Evolutionary conservation across 2,113 vertebrate species (phyloP), one percentile per base, ranked within the genome.

Genomic region (Toxotes jaculatrix): DNA sequence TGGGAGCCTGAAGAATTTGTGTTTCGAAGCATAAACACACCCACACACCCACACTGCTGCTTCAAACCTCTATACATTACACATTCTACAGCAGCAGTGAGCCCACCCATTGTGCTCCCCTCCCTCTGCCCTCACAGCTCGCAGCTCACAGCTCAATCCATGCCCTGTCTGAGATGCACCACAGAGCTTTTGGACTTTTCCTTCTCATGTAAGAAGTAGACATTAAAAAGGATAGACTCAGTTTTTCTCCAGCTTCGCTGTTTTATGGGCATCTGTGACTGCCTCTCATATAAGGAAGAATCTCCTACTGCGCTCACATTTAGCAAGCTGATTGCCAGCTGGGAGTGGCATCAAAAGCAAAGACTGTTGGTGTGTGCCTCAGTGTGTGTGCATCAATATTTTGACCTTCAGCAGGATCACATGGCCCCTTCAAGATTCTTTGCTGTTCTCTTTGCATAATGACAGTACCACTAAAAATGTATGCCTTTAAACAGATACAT

Each of bases 41-140:
- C 36, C 65, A 69, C 66, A 62, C 68, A 12, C 81, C 53, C 72
- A 87, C 80, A 61, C 72, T 63, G 56, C 56, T 40, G 78, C 80
- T 75, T 63, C 47, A 51, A 85, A 85, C 74, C 63, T 61, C 66
- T 68, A 55, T 77, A 87, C 80, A 77, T 85, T 66, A 82, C 43
- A 73, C 32, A 76, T 43, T 60, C 38, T 72, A 63, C 75, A 79
- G 81, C 57, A 74, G 79, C n/a, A n/a, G 42, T 8, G 43, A 62
- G 87, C 78, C 86, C 84, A 87, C 87, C 86, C 84, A 81, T 34
- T 17, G 23, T 36, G 75, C 21, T 60, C 53, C 59, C 5, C 80
- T 69, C 80, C 70, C 27, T 64, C 55, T 77, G 64, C 68, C 78
- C 67, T 79, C 76, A 59, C 74, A 63, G 12, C 55, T 61, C 71